A percentile compares a stretch with the other conserved stretches of the same genome.
phyloP scores from a whole-genome alignment of 37 sponge, comb jelly and placozoan species.

The Tethya wilhelma region DNA sequence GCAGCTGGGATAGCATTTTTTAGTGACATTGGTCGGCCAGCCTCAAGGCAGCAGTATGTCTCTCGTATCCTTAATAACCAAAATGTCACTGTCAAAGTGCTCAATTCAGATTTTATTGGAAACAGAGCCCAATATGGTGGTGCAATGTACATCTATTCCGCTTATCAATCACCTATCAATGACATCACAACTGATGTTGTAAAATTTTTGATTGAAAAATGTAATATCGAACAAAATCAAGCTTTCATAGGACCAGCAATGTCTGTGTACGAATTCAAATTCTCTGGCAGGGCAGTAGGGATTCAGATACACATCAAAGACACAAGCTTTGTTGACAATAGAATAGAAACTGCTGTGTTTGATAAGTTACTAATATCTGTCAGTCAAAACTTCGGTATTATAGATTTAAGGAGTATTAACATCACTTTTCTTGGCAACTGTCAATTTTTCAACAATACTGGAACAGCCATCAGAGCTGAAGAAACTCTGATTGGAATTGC shows the following conservation, averaged over 20 bases:
- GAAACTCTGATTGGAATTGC: constrained; percentile 1
- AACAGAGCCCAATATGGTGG: constrained; percentile 11
- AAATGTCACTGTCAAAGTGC: neutral
- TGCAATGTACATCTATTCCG: neutral
- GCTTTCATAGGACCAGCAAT: constrained; percentile 13
- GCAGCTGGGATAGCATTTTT: constrained; percentile 23
- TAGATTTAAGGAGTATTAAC: constrained; percentile 10
- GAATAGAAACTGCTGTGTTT: neutral
- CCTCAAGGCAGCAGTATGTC: neutral
- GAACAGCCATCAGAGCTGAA: neutral
- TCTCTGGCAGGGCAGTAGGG: neutral
- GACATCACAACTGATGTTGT: neutral
- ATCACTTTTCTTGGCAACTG: constrained; percentile 16
- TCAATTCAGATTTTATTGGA: neutral
- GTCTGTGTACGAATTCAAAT: neutral
- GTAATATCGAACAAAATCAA: neutral
- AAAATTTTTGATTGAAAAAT: constrained; percentile 10
- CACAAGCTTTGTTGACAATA: neutral
- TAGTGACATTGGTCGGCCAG: constrained; percentile 1
- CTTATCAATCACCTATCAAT: neutral
- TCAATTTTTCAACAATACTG: constrained; percentile 5
- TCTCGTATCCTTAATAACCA: neutral
- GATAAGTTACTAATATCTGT: neutral
- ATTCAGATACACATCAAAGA: neutral
- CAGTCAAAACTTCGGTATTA: neutral